These are phyloP conservation scores for Rhynchopsitta pachyrhyncha DNA, from an alignment of 2,113 vertebrate species.

Conservation along the genomic window DNA sequence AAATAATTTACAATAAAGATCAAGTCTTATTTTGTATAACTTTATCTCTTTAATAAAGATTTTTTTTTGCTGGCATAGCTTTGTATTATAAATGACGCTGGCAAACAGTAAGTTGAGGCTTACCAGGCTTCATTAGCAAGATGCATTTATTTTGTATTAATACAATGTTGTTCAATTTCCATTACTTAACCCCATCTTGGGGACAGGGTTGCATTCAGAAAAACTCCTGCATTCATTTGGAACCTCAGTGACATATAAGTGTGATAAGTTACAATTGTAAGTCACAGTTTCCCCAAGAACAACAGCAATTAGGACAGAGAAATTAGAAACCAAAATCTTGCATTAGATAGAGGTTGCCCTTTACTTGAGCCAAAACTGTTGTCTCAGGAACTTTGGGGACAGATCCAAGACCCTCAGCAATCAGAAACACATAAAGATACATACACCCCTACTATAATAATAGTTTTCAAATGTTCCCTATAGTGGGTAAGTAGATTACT, in stretches of 20 bases:
- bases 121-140: not conserved
- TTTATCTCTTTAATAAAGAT: not conserved
- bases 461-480: not conserved
- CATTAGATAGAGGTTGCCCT: not conserved
- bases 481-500: not conserved
- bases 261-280: not conserved
- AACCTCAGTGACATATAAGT: not conserved
- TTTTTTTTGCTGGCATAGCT: not conserved
- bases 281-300: not conserved
- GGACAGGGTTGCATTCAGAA: not conserved
- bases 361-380: not conserved
- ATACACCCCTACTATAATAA: not conserved
- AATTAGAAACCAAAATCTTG: not conserved
- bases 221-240: not conserved
- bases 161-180: not conserved
- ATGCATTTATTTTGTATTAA: not conserved
- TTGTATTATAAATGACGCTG: not conserved
- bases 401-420: not conserved
- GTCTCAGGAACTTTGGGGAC: not conserved
- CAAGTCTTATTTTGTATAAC: not conserved
- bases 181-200: not conserved
- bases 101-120: not conserved
- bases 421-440: not conserved
- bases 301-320: not conserved
- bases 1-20: not conserved